Percentiles rank a stretch among this genome's conserved stretches.
Evolutionary conservation across 2,797 vertebrate genomes (phyloP).

Genomic region (Tarsius wallacei): DNA sequence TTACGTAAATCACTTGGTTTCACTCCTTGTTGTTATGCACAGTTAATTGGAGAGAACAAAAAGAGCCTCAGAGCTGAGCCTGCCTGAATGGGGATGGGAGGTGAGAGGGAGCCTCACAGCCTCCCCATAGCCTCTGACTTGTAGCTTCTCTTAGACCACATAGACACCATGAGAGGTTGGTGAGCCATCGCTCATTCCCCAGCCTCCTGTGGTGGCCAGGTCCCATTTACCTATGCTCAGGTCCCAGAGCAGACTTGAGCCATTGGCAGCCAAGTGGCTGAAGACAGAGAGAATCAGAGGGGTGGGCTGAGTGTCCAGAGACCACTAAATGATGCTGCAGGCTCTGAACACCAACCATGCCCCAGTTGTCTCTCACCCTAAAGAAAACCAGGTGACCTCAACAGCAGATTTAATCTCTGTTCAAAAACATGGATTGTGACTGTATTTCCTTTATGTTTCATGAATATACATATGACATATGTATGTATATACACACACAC

Average conservation of each 20-base stretch:
- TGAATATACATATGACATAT: background rate
- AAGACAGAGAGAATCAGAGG: background rate
- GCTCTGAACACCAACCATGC: background rate
- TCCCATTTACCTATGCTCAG: background rate
- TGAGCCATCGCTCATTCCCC: background rate
- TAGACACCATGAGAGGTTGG: background rate
- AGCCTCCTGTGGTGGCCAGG: background rate
- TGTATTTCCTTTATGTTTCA: background rate
- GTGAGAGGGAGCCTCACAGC: background rate
- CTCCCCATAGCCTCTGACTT: background rate
- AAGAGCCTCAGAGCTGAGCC: background rate
- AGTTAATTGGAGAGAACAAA: conserved; percentile 80
- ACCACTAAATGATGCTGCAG: background rate
- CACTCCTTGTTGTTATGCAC: conserved; percentile 77
- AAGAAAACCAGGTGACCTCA: background rate
- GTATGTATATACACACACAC: background rate
- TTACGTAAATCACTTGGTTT: conserved; percentile 84
- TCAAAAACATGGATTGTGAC: background rate
- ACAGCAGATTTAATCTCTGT: background rate
- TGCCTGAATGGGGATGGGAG: background rate
- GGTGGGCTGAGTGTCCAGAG: background rate
- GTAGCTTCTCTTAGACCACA: background rate
- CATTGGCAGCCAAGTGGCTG: background rate
- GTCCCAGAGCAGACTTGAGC: background rate
- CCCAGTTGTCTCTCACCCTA: background rate